Base-by-base conservation (phyloP, 2,113 vertebrate species). In the Rhinopomastus cyanomelas region DNA sequence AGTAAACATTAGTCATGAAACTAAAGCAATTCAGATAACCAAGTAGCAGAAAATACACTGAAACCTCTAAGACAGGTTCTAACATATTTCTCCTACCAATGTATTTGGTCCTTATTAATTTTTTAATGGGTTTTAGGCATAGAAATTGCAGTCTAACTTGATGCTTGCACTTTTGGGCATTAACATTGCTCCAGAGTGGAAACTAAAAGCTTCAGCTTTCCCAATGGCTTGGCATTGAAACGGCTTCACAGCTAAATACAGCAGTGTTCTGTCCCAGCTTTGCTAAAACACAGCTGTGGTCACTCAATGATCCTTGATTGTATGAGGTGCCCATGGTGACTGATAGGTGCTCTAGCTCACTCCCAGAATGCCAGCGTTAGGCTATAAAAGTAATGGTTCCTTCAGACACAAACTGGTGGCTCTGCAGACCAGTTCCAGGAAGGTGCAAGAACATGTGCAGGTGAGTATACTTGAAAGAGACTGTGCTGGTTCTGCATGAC, bases 181-280 rank as follows among this genome's bases (percentile, higher is more conserved):
- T 95, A 67, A 34, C n/a, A 21, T 46, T 37, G 48, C 86, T 88
- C 92, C 49, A 48, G 32, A 96, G 83, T 62, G 55, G 81, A 93
- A 95, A 68, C 30, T 62, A 80, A 93, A 93, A 95, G 62, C 74
- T 62, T 92, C 66, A 90, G 86, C 67, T 91, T 90, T 88, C 84
- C 13, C 1, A 3, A 71, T 62, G 36, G 25, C 57, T 92, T 90
- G 79, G 53, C 20, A 30, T 14, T 25, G 69, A 48, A 71, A 77
- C 87, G 56, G 18, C 39, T 48, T 55, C 51, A 32, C 39, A 17
- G 51, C 46, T 57, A 85, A 53, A 48, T 49, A 22, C 51, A 87
- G 52, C 79, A 59, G 7, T 16, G 12, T 66, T 75, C 39, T 89
- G 59, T 76, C 75, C 25, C 53, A n/a, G n/a, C 79, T 82, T 55